Base-by-base conservation (phyloP, 2,888 invertebrate genomes). In the Lithophane leautieri region DNA sequence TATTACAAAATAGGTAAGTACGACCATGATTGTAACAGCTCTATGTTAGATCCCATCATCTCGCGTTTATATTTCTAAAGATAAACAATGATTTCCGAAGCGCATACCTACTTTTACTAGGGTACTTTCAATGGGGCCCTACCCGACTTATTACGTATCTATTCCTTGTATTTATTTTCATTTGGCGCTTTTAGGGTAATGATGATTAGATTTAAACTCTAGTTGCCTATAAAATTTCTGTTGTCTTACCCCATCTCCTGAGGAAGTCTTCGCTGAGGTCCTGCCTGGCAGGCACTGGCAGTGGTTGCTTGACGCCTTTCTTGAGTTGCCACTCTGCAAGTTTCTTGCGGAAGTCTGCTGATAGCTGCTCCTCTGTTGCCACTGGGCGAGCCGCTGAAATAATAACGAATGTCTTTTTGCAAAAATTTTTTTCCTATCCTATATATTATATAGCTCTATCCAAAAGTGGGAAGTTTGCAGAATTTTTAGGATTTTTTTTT, bases 301-400 rank as follows among this genome's bases (percentile, higher is more conserved):
- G 94, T 0, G 96, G 96, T 73, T 95, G 96, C 65, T 93, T 93
- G 12, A 93, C 94, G 0, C 95, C 97, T 88, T 97, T 98, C 89
- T 97, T 97, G 72, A 97, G 97, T 89, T 99, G 98, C 99, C 99
- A 99, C 92, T 99, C 98, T 84, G 98, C 97, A 47, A 99, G 94
- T 92, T 98, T 99, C 92, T 98, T 98, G 69, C 98, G 97, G 91
- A 98, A 98, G 89, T 98, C 98, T 0, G 98, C 97, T 1, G 98
- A 98, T 11, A 98, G 92, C 90, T 98, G 97, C 74, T 98, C 98
- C 86, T 98, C 98, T 22, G 96, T 96, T 2, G 96, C 96, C n/a
- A 96, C 96, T 34, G 96, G 96, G 0, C 95, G 91, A 1, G 94
- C 88, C 6, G 92, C 94, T 93, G 89, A 7, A 88, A 84, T 50